Conservation (phyloP, 2,113 vertebrate genomes). For the Martes martes region DNA sequence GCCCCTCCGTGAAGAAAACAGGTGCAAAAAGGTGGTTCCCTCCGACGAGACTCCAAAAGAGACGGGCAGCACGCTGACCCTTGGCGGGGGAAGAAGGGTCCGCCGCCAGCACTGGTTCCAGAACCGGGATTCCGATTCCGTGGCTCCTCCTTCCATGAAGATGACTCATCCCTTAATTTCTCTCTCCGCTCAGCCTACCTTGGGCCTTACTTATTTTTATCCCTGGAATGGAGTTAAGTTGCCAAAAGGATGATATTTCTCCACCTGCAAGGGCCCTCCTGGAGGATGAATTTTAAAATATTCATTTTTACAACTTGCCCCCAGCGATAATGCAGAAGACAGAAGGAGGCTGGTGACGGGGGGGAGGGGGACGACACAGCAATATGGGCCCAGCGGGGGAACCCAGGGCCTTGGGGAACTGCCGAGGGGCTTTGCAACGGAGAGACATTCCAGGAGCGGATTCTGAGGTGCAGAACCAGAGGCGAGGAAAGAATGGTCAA, state of each 20-base stretch:
- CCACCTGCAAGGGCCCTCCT: constrained; percentile 57
- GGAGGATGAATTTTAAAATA: constrained; percentile 65
- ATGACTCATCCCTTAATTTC: constrained; percentile 57
- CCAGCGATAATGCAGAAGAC: constrained; percentile 3
- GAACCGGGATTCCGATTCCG: constrained; percentile 59
- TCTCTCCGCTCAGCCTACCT: constrained; percentile 66
- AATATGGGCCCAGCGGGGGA: background rate
- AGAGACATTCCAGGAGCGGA: background rate
- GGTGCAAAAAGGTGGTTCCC: background rate
- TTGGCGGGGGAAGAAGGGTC: background rate
- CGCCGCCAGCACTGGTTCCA: background rate
- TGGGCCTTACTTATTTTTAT: constrained; percentile 75
- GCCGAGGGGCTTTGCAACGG: background rate
- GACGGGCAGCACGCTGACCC: rapidly evolving
- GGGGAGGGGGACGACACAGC: background rate
- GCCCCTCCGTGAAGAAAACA: background rate
- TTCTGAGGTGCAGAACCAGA: background rate
- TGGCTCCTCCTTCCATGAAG: constrained; percentile 37
- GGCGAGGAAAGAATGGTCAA: background rate
- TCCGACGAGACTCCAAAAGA: rapidly evolving
- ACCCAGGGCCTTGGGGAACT: background rate
- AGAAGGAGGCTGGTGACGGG: background rate
- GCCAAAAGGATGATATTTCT: constrained; percentile 52
- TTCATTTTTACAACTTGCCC: constrained; percentile 51
- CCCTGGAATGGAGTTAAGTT: constrained; percentile 61